Evolutionary conservation across 2,888 invertebrate species (phyloP), one percentile per base, ranked within the genome.

Genomic region (Bellardia pandia): DNA sequence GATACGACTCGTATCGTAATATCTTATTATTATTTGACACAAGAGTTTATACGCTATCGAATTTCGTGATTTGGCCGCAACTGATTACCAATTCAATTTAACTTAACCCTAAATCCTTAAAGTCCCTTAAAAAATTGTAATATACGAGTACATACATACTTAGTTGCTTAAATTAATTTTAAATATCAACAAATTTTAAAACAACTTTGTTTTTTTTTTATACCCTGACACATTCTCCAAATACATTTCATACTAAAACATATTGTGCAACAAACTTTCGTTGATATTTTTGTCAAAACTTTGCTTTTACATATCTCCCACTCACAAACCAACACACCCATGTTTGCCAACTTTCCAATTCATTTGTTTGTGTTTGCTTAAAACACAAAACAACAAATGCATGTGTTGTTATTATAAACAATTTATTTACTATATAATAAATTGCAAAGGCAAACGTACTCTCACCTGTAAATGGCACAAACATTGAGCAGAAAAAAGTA

Each of bases 321-420:
- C 23, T 13, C 11, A 16, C 8, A 45, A 0, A 16, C 11, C 0
- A 23, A 71, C 6, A 37, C 37, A 37, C 37, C 1, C 37, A 37
- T 37, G 37, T 71, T 14, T 33, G 5, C 53, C 5, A 53, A 71
- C 23, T 23, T 42, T 42, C 72, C 72, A 72, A 58, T 37, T 42
- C 40, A 72, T 72, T 72, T 72, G 72, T 72, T 72, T 23, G 56
- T 72, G 72, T 72, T 72, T 23, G 56, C 58, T 42, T n/a, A 42
- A 72, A 56, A 37, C 37, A 37, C 33, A 69, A 68, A 66, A 5
- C 3, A 45, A 48, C 33, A 69, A 33, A 71, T 37, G 53, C 37
- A 71, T 71, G 16, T 53, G 69, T 33, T 30, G 72, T 56, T 23
- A 56, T 72, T 40, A 53, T 53, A 66, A 51, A 71, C 71, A 71